phyloP scores from a whole-genome alignment of 2,113 vertebrate genomes.

The Drymodes brunneopygia region DNA sequence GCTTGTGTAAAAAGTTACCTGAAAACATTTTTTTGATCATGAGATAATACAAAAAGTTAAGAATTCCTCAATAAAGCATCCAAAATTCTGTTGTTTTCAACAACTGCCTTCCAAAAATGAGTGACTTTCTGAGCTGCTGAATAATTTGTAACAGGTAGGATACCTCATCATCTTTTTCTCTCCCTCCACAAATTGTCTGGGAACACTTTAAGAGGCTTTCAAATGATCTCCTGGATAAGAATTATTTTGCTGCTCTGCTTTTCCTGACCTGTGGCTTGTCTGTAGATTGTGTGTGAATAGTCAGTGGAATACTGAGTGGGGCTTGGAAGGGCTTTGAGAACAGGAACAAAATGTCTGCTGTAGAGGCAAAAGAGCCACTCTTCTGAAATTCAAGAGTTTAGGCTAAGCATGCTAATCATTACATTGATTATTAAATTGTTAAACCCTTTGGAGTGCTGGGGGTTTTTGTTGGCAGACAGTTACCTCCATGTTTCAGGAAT shows the following conservation, averaged over 20 bases:
- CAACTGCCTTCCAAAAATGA: background rate
- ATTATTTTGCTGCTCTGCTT: constrained; percentile 12
- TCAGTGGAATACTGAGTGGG: background rate
- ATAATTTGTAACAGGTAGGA: background rate
- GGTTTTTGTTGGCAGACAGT: background rate
- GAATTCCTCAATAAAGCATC: background rate
- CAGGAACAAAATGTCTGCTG: background rate
- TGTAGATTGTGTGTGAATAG: background rate
- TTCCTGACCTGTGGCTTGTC: background rate
- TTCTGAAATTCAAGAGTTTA: background rate
- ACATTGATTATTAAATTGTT: background rate
- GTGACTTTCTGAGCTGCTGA: background rate
- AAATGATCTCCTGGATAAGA: background rate
- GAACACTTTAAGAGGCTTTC: constrained; percentile 4
- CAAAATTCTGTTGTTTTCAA: background rate
- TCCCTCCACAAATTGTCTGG: background rate
- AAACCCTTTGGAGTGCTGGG: background rate
- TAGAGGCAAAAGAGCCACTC: background rate
- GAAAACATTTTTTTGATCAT: background rate
- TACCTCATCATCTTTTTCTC: background rate
- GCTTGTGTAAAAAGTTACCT: background rate
- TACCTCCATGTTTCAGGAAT: background rate
- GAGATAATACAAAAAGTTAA: background rate
- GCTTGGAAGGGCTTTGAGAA: background rate
- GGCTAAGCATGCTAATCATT: background rate